Conservation (phyloP, 1,140 invertebrate species). For the Vanessa tameamea region DNA sequence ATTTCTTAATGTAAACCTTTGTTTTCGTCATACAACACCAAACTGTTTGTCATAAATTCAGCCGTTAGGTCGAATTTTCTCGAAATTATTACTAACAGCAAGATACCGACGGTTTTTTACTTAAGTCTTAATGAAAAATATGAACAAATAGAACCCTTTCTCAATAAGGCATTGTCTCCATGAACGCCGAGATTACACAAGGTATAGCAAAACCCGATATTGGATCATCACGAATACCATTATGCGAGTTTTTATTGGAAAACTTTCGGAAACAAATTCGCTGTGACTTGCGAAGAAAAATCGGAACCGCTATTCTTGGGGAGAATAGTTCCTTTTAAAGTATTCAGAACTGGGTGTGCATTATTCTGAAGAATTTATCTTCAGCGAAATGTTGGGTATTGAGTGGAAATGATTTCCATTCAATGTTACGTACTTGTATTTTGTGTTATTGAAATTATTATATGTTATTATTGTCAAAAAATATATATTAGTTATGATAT, state of each 20-base stretch:
- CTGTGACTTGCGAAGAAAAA: constrained; percentile 33
- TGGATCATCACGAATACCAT: constrained; percentile 39
- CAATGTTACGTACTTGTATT: not conserved
- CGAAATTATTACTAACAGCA: not conserved
- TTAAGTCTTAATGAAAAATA: constrained; percentile 10
- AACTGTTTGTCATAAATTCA: not conserved
- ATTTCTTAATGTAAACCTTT: too few relatives aligned
- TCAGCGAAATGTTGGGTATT: not conserved
- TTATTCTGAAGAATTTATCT: constrained; percentile 10
- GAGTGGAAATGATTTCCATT: not conserved
- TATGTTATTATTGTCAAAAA: not conserved
- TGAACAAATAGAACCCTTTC: not conserved
- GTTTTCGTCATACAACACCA: not conserved
- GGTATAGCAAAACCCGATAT: constrained; percentile 26
- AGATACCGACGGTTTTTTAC: not conserved
- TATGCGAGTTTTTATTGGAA: constrained; percentile 46
- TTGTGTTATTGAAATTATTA: not conserved
- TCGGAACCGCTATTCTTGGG: constrained; percentile 25
- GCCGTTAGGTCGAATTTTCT: constrained; percentile 1
- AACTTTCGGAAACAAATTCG: constrained; percentile 37
- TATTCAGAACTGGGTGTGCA: constrained; percentile 18
- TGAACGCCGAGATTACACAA: constrained; percentile 7
- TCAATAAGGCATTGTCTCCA: constrained; percentile 5
- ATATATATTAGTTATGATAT: too few relatives aligned
- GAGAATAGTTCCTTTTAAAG: constrained; percentile 18